Base-by-base conservation (phyloP, 1,140 invertebrate species). In the Pissodes strobi region DNA sequence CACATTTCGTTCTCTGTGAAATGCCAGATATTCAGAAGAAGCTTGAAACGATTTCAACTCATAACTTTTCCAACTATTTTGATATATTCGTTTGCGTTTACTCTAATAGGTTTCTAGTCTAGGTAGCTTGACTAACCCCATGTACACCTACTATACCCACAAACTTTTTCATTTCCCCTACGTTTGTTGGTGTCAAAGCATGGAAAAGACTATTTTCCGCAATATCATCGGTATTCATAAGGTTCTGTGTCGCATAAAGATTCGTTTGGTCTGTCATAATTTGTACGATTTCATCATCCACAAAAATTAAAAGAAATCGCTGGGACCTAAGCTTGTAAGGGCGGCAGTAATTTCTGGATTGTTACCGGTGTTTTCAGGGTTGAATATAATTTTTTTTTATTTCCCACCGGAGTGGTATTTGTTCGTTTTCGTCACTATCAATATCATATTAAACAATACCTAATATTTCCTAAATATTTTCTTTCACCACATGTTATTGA, bases 1-100 rank as follows among this genome's bases (percentile, higher is more conserved):
- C 43, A 52, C 22, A 13, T 9, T 46, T 69, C 38, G 52, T 74
- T 74, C 39, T 74, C 63, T 22, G 41, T 15, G 62, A 71, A 71
- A 68, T 53, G 56, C 56, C 21, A 64, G n/a, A 48, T 37, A 23
- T 22, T 19, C 9, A 60, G 18, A 10, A 61, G 19, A 10, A 51
- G n/a, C 17, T 61, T 27, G 25, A 51, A 61, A 12, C 58, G 5
- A 51, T 61, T 61, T 34, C 46, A 12, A 10, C 22, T 4, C 45
- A 61, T 61, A 13, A 30, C 25, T 12, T 51, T 39, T 38, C 25
- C n/a, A 37, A 30, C 8, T 12, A 39, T 27, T 34, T 51, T n/a
- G 5, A 41, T 38, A 61, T 15, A 38, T 21, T n/a, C 2, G 10
- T 12, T 51, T 39, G 10, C 18, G 30, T n/a, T 34, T 48, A 15